phyloP scores from a whole-genome alignment of 2,888 invertebrate species.

The Lasioglossum villosulum region DNA sequence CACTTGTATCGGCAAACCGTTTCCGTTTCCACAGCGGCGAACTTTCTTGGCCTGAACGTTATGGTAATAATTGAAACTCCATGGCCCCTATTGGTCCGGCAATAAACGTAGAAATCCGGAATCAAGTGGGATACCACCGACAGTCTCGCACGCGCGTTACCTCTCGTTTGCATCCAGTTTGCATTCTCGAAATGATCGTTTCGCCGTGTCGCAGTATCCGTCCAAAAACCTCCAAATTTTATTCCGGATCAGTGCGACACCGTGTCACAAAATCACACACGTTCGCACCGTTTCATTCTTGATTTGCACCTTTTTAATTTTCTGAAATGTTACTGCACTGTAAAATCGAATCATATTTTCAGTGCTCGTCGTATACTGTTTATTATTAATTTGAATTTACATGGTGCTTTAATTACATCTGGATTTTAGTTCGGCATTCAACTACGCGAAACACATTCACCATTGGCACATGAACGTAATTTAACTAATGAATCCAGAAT shows the following conservation, averaged over 20 bases:
- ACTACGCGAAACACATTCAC: not conserved
- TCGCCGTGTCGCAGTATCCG: conserved; percentile 1
- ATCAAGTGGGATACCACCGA: conserved; percentile 21
- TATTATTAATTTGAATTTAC: not conserved
- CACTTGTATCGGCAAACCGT: conserved; percentile 62
- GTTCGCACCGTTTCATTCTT: too few relatives aligned
- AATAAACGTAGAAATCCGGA: conserved; percentile 39
- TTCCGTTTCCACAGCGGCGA: conserved; percentile 28
- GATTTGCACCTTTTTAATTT: too few relatives aligned
- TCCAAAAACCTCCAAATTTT: not conserved
- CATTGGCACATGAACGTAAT: not conserved
- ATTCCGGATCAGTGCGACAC: not conserved
- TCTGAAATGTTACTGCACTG: too few relatives aligned
- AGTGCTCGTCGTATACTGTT: not conserved
- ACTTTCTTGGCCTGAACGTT: conserved; percentile 60
- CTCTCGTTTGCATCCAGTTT: conserved; percentile 43
- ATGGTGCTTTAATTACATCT: not conserved
- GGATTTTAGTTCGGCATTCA: not conserved
- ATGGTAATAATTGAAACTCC: conserved; percentile 70
- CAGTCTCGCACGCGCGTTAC: conserved; percentile 26
- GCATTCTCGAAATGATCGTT: conserved; percentile 42
- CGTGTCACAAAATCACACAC: not conserved
- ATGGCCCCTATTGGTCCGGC: conserved; percentile 60
- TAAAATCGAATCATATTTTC: not conserved
- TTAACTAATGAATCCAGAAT: not conserved